Evolutionary conservation across 1,140 invertebrate genomes (phyloP), one percentile per base, ranked within the genome.

Genomic region (Camponotus floridanus): DNA sequence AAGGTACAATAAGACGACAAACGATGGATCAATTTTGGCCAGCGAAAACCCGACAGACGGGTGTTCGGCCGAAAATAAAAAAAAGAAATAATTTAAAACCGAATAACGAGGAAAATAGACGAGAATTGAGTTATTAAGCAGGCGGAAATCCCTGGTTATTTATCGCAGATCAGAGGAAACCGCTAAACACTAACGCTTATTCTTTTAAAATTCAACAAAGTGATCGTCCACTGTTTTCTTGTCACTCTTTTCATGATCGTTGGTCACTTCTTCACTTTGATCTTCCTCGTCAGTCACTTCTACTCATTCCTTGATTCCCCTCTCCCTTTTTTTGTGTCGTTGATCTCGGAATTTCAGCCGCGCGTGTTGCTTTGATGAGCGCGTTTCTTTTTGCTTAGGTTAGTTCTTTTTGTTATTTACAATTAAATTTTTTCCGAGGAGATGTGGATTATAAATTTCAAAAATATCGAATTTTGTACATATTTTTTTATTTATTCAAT

Each of bases 1-100:
- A 99, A 99, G 98, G 98, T 99, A 97, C 76, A 90, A 88, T 88
- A 78, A 61, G 83, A 86, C 84, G 76, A 89, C 74, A 84, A 51
- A 51, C 15, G 81, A 91, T 74, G 80, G 89, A 91, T 91, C 85
- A 89, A 91, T 91, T 73, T 39, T 67, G 76, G 88, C 70, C 55
- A 79, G 62, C 62, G 42, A 83, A 48, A 73, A 64, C 71, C 78
- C 48, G 74, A n/a, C 18, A 68, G 85, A 87, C 78, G 73, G 84
- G 67, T 18, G 76, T 68, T 39, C 71, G 84, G 76, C 74, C 67
- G 71, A 84, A 84, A 31, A 26, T 18, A 51, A 57, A 87, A 76
- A 76, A 76, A n/a, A 45, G 62, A 76, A 64, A 76, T 73, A 65
- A 64, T 48, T 39, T 55, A 76, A 73, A 74, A 86, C 64, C 76